Conservation (phyloP, 2,113 vertebrate genomes). For the Pionites leucogaster region DNA sequence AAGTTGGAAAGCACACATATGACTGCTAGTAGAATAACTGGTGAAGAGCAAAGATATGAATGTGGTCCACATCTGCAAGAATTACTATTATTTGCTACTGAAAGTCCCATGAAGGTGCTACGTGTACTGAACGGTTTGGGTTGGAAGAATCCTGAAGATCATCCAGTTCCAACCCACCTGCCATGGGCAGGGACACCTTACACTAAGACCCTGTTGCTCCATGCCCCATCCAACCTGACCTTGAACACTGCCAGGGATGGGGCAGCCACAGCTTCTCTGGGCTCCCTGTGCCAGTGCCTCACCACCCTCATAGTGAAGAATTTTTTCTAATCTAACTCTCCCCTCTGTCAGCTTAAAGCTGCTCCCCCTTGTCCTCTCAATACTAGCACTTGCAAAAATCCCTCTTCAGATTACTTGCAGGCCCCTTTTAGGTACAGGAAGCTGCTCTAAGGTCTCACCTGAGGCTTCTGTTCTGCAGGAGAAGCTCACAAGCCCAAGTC, state of each 20-base stretch:
- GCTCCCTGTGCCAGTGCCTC: background rate
- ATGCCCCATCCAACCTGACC: background rate
- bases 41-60: background rate
- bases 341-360: background rate
- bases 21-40: background rate
- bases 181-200: background rate
- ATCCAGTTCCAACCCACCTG: background rate
- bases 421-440: background rate
- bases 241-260: background rate
- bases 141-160: background rate
- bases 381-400: background rate
- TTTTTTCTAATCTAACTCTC: background rate
- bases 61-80: accelerated
- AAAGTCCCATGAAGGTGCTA: background rate
- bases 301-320: background rate
- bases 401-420: background rate
- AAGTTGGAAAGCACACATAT: background rate
- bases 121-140: background rate
- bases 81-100: background rate
- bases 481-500: background rate
- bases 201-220: background rate
- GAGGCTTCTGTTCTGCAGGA: background rate
- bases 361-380: background rate
- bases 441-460: background rate
- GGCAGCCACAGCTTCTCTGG: background rate